A percentile compares a stretch with the other conserved stretches of the same genome.
phyloP scores from a whole-genome alignment of 2,888 invertebrate genomes.

The Boloria euphrosyne region DNA sequence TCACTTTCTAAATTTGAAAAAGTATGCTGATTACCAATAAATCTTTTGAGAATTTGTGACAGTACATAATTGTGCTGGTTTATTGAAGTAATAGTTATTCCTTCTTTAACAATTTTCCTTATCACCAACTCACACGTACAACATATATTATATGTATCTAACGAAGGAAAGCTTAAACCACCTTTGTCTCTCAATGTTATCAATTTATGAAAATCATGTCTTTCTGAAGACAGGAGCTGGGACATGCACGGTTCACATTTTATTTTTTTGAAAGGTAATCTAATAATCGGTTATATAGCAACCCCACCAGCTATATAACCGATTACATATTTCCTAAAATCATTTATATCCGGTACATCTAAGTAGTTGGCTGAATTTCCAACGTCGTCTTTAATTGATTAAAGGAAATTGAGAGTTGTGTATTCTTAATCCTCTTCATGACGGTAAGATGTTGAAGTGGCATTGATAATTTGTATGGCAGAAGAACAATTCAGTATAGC shows the following conservation, averaged over 20 bases:
- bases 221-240: neutral
- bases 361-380: neutral
- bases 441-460: neutral
- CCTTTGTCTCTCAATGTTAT: neutral
- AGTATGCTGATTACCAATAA: neutral
- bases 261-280: neutral
- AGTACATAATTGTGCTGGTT: neutral
- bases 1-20: neutral
- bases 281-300: too few species aligned
- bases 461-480: neutral
- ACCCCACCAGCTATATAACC: too few species aligned
- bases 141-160: neutral
- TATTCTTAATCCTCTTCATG: neutral
- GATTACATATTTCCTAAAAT: neutral
- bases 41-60: neutral
- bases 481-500: conserved; percentile 1
- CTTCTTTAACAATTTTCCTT: neutral
- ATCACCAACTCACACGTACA: neutral
- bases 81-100: neutral
- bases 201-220: conserved; percentile 4
- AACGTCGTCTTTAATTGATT: neutral
- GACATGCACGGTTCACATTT: neutral
- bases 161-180: neutral
- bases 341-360: neutral
- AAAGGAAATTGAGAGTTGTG: neutral